Evolutionary conservation across 1,140 invertebrate genomes (phyloP).

Genomic region (Streblospio benedicti): DNA sequence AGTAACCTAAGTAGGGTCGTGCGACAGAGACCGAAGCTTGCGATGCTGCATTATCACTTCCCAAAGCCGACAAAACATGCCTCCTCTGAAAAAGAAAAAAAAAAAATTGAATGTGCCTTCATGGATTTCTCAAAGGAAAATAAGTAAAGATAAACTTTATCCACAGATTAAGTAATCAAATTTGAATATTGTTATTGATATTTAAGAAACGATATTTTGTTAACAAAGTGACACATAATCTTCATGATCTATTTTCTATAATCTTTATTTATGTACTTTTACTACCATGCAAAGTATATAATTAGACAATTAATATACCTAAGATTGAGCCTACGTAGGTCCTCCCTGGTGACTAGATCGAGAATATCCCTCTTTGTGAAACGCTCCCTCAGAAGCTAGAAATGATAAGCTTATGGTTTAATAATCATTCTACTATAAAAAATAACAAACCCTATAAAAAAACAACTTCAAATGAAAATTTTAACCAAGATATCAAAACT

Average conservation of each 20-base stretch:
- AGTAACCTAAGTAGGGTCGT: too few relatives aligned
- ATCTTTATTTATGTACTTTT: too few relatives aligned
- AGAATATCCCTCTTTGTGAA: constrained; percentile 71
- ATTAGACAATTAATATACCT: constrained; percentile 48
- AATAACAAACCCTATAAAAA: too few relatives aligned
- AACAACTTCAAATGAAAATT: too few relatives aligned
- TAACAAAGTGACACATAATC: too few relatives aligned
- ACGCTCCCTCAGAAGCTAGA: constrained; percentile 62
- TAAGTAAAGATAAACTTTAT: too few relatives aligned
- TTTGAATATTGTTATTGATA: too few relatives aligned
- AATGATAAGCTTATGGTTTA: constrained; percentile 17
- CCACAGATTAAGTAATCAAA: neutral
- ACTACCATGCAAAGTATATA: neutral
- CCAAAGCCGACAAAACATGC: constrained; percentile 40
- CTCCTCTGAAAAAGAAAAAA: constrained; percentile 30
- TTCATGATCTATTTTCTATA: too few relatives aligned
- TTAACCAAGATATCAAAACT: too few relatives aligned
- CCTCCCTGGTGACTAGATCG: constrained; percentile 63
- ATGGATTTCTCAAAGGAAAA: too few relatives aligned
- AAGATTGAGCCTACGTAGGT: constrained; percentile 63
- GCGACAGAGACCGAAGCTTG: too few relatives aligned
- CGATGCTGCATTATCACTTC: constrained; percentile 28
- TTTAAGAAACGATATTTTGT: too few relatives aligned
- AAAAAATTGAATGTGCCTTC: constrained; percentile 5
- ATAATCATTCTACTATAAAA: constrained; percentile 15